These are phyloP conservation scores for Stigmatopora argus DNA, from an alignment of 2,113 vertebrate genomes.

Conservation along the genomic window DNA sequence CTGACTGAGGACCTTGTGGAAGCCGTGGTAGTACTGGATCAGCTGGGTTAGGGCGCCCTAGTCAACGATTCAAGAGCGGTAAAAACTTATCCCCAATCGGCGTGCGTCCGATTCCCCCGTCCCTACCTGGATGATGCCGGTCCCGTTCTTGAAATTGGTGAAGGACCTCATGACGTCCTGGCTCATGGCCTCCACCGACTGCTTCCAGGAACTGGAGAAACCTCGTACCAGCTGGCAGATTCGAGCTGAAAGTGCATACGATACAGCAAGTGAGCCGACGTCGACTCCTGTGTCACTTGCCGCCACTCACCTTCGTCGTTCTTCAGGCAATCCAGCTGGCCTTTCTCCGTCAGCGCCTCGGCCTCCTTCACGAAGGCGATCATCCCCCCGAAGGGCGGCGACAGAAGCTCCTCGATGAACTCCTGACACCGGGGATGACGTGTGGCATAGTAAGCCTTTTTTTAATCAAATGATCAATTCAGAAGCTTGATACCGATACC, in stretches of 20 bases:
- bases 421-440: constrained; percentile 63
- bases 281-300: no score
- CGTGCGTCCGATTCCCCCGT: rapidly evolving
- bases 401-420: constrained; percentile 87
- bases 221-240: constrained; percentile 83
- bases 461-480: no score
- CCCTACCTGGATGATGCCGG: constrained; percentile 86
- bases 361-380: constrained; percentile 90
- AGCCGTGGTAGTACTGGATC: constrained; percentile 92
- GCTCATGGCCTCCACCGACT: constrained; percentile 83
- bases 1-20: constrained; percentile 86
- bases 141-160: constrained; percentile 91
- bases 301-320: constrained; percentile 80
- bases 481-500: no score
- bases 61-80: not conserved
- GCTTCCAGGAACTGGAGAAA: constrained; percentile 84
- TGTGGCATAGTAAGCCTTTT: no score
- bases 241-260: constrained; percentile 59
- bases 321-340: constrained; percentile 81
- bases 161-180: constrained; percentile 92
- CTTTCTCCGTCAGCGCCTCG: constrained; percentile 82
- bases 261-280: not conserved
- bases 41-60: constrained; percentile 88
- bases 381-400: constrained; percentile 85
- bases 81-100: no score